Conservation (phyloP, 2,113 vertebrate genomes). For the Pseudorectes ferrugineus region DNA sequence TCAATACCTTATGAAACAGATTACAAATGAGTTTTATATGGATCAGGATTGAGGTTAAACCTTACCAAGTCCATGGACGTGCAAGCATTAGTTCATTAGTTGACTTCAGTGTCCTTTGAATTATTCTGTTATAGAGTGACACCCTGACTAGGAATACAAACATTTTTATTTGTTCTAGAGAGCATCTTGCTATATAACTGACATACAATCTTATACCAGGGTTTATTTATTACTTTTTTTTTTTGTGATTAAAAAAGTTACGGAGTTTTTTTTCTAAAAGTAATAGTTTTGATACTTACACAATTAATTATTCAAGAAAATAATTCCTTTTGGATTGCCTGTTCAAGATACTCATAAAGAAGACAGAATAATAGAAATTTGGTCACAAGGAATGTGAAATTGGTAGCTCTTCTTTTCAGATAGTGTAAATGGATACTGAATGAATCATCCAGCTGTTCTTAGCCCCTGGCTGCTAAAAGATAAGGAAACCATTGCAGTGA, state of each 20-base stretch:
- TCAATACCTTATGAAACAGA: background rate
- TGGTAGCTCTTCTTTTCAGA: background rate
- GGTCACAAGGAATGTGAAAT: background rate
- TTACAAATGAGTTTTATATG: background rate
- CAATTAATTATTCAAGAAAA: background rate
- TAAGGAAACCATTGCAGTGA: background rate
- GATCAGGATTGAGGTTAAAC: background rate
- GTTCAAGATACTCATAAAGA: background rate
- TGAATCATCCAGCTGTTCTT: background rate
- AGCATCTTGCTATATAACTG: background rate
- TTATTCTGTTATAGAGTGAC: background rate
- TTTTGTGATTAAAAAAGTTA: background rate
- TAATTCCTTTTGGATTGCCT: background rate
- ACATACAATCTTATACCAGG: background rate
- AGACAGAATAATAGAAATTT: background rate
- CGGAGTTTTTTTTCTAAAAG: fast-evolving
- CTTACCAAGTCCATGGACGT: fast-evolving
- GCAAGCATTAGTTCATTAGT: background rate
- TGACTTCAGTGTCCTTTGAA: background rate
- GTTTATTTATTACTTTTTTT: background rate
- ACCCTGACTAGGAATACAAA: background rate
- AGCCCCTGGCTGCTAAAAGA: background rate
- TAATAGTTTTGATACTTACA: background rate
- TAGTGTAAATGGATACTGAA: background rate
- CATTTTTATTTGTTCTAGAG: background rate